A percentile compares a stretch with the other conserved stretches of the same genome.
Evolutionary conservation across 2,888 invertebrate species (phyloP).

Genomic region (Cephus spinipes): DNA sequence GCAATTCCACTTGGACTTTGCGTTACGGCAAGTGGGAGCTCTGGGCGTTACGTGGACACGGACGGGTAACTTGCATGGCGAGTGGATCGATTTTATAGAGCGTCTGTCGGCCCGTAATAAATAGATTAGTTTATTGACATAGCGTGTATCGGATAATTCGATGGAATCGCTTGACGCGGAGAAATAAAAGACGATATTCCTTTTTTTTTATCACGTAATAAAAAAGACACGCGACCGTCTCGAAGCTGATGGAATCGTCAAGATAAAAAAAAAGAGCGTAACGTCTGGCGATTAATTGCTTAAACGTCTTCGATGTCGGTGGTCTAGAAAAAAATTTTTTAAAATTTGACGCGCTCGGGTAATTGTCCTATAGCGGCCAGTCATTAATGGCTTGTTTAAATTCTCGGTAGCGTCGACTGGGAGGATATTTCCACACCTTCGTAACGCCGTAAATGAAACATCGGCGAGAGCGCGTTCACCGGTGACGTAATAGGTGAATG

Average conservation of each 20-base stretch:
- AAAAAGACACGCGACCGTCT: background rate
- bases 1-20: conserved; percentile 23
- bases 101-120: background rate
- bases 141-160: background rate
- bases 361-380: background rate
- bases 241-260: background rate
- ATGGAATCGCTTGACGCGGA: background rate
- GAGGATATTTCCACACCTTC: background rate
- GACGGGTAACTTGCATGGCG: background rate
- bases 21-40: background rate
- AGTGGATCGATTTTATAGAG: background rate
- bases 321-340: background rate
- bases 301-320: background rate
- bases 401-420: background rate
- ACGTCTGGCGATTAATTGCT: background rate
- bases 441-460: background rate
- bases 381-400: background rate
- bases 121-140: background rate
- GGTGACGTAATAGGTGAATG: background rate
- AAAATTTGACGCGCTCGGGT: background rate
- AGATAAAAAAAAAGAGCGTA: background rate
- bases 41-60: background rate
- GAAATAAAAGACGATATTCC: background rate
- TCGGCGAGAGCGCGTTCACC: background rate
- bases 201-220: background rate